Evolutionary conservation across 2,113 vertebrate genomes (phyloP).

Genomic region (Mus musculus): DNA sequence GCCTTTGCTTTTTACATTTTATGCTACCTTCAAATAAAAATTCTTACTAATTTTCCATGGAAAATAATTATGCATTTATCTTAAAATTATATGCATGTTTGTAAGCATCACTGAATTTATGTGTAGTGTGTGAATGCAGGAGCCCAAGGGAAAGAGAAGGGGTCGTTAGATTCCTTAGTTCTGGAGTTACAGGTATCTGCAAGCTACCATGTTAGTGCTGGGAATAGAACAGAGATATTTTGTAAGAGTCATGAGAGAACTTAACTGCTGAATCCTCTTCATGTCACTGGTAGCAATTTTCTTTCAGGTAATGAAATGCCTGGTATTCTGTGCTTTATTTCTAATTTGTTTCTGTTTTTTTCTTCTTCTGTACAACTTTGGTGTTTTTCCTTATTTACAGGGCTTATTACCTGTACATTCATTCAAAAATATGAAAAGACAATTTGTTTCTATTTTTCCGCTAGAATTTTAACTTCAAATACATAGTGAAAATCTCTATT

Average conservation of each 20-base stretch:
- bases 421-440: background rate
- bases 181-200: background rate
- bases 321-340: background rate
- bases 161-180: background rate
- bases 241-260: background rate
- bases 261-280: background rate
- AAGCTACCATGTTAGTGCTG: background rate
- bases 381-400: background rate
- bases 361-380: background rate
- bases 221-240: background rate
- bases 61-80: too few species aligned
- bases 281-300: too few species aligned
- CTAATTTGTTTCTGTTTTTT: background rate
- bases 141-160: background rate
- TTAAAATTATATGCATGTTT: background rate
- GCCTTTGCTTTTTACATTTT: too few species aligned
- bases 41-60: background rate
- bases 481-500: background rate
- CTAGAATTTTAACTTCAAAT: background rate
- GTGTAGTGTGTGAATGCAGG: background rate
- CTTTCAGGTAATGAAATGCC: background rate
- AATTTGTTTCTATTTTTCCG: background rate
- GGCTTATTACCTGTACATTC: background rate
- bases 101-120: background rate
- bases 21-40: too few species aligned